These are phyloP conservation scores for Pheosia gnoma DNA, from an alignment of 2,888 invertebrate species.

Conservation along the genomic window DNA sequence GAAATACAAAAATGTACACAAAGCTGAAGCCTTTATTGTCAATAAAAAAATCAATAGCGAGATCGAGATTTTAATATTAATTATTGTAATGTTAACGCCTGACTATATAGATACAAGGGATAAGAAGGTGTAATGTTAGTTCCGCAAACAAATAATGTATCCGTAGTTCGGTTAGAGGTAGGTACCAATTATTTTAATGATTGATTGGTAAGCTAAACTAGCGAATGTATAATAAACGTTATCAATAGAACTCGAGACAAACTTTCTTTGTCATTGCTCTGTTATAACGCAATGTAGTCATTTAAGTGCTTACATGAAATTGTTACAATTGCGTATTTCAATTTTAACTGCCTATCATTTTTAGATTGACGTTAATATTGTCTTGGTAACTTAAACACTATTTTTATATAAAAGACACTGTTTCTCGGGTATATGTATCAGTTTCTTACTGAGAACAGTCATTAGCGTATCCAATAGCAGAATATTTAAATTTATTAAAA, in stretches of 20 bases:
- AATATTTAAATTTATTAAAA: neutral
- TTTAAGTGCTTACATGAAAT: neutral
- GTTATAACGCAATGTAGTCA: neutral
- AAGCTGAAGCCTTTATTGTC: too few species aligned
- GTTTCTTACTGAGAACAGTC: conserved; percentile 50
- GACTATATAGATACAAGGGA: too few species aligned
- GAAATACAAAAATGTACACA: too few species aligned
- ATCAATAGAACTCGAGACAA: neutral
- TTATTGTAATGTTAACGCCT: too few species aligned
- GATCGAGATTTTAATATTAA: too few species aligned
- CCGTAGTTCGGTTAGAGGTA: neutral
- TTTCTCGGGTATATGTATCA: neutral
- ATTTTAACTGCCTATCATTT: conserved; percentile 24
- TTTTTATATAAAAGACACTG: conserved; percentile 1
- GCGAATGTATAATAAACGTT: neutral
- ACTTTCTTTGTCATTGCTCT: neutral
- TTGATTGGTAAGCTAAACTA: neutral
- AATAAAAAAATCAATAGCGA: too few species aligned
- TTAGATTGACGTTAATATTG: neutral
- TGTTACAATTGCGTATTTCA: neutral
- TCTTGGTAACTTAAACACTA: neutral
- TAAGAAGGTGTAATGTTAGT: too few species aligned
- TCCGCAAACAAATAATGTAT: too few species aligned
- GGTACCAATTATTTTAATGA: neutral
- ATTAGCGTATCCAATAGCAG: conserved; percentile 31